A percentile compares a stretch with the other conserved stretches of the same genome.
phyloP scores from a whole-genome alignment of 2,888 invertebrate genomes.

The Melinaea menophilus region DNA sequence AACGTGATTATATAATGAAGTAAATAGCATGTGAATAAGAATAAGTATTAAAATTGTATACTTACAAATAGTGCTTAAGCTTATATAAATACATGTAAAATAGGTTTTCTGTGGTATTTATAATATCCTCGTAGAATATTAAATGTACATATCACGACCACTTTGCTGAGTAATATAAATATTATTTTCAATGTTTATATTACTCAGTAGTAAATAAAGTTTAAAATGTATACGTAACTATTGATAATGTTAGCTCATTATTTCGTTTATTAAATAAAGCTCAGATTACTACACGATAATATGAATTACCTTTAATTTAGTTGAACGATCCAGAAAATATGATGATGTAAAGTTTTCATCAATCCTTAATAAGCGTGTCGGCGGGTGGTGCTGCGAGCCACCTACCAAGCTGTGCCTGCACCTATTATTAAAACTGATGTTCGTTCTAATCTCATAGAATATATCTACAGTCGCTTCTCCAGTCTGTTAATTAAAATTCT shows the following conservation, averaged over 20 bases:
- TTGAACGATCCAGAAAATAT: slow-evolving; percentile 73
- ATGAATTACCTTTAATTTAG: slow-evolving; percentile 76
- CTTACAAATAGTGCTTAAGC: too few relatives aligned
- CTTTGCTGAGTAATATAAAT: too few relatives aligned
- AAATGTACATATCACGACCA: too few relatives aligned
- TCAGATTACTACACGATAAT: slow-evolving; percentile 60
- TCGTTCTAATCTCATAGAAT: slow-evolving; percentile 31
- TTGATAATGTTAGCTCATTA: slow-evolving; percentile 68
- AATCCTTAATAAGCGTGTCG: slow-evolving; percentile 57
- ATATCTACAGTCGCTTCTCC: slow-evolving; percentile 28
- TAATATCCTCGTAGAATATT: too few relatives aligned
- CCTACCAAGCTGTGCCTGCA: slow-evolving; percentile 40
- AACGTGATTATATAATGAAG: too few relatives aligned
- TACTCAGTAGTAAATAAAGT: not conserved
- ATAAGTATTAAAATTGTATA: too few relatives aligned
- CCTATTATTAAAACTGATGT: slow-evolving; percentile 42
- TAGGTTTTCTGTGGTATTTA: too few relatives aligned
- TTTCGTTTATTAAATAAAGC: slow-evolving; percentile 75
- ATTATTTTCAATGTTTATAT: not conserved
- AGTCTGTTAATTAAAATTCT: slow-evolving; percentile 22
- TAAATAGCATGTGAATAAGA: too few relatives aligned
- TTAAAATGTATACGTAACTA: slow-evolving; percentile 64
- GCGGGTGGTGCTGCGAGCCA: slow-evolving; percentile 29
- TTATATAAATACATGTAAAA: too few relatives aligned
- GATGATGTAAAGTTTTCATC: slow-evolving; percentile 72